These are phyloP conservation scores for Drosophila anceps DNA, from an alignment of 2,888 invertebrate species.

Conservation along the genomic window DNA sequence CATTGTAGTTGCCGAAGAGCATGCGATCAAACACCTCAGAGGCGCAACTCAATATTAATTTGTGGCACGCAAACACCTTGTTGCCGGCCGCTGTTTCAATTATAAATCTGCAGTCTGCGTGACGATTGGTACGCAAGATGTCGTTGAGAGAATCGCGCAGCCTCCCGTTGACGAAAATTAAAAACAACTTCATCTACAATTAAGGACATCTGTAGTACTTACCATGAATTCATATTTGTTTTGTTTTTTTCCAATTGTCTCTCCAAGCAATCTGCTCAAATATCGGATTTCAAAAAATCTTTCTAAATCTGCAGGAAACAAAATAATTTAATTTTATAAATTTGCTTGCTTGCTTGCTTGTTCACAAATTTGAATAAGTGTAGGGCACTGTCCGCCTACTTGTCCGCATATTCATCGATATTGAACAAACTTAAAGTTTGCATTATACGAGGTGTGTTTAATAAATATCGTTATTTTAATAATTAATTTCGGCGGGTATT, in stretches of 20 bases:
- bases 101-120: constrained; percentile 15
- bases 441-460: too few relatives aligned
- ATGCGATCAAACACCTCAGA: constrained; percentile 51
- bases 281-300: neutral
- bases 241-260: neutral
- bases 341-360: constrained; percentile 1
- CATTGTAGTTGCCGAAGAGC: constrained; percentile 41
- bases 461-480: too few relatives aligned
- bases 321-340: neutral
- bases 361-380: too few relatives aligned
- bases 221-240: constrained; percentile 15
- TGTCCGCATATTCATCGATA: too few relatives aligned
- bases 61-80: constrained; percentile 34
- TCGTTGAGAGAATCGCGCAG: neutral
- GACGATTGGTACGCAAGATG: neutral
- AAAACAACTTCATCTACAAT: neutral
- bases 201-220: neutral
- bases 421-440: too few relatives aligned
- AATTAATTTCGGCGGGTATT: too few relatives aligned
- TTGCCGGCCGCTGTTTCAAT: constrained; percentile 1
- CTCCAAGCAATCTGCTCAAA: neutral
- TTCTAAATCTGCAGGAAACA: neutral
- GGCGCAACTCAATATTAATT: constrained; percentile 41
- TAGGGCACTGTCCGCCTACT: too few relatives aligned
- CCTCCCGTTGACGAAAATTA: neutral